phyloP scores from a whole-genome alignment of 2,888 invertebrate species.

The Helleia helle region DNA sequence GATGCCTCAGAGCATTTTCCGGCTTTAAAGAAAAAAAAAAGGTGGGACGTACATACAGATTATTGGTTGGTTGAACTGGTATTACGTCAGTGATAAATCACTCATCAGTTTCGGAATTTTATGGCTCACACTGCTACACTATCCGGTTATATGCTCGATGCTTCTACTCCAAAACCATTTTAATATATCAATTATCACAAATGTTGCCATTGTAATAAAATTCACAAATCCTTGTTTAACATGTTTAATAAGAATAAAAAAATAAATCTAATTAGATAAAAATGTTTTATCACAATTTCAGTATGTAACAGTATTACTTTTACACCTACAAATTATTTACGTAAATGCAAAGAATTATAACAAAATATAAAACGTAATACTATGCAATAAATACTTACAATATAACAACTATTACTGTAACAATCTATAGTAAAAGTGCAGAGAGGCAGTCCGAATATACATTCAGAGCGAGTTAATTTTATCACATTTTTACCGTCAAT shows the following conservation, averaged over 20 bases:
- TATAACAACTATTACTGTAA: not conserved
- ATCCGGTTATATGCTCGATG: too few relatives aligned
- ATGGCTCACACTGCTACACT: too few relatives aligned
- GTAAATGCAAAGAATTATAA: slow-evolving; percentile 6
- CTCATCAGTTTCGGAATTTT: too few relatives aligned
- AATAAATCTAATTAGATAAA: slow-evolving; percentile 4
- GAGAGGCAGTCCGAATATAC: not conserved
- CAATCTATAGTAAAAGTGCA: not conserved
- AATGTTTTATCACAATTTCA: slow-evolving; percentile 6
- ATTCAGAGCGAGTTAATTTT: not conserved
- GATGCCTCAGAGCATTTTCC: too few relatives aligned
- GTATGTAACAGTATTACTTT: not conserved
- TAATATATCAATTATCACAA: too few relatives aligned
- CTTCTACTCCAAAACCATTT: too few relatives aligned
- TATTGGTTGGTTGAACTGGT: too few relatives aligned
- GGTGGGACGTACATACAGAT: too few relatives aligned
- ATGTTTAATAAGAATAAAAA: slow-evolving; percentile 7
- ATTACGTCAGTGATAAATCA: too few relatives aligned
- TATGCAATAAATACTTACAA: slow-evolving; percentile 5
- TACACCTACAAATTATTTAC: slow-evolving; percentile 5
- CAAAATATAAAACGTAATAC: slow-evolving; percentile 6
- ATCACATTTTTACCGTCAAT: slow-evolving; percentile 18
- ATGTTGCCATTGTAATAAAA: too few relatives aligned
- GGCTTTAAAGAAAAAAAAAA: too few relatives aligned
- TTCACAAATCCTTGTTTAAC: not conserved